Evolutionary conservation across 2,888 invertebrate species (phyloP), one percentile per base, ranked within the genome.

Genomic region (Prosopocoilus inquinatus): DNA sequence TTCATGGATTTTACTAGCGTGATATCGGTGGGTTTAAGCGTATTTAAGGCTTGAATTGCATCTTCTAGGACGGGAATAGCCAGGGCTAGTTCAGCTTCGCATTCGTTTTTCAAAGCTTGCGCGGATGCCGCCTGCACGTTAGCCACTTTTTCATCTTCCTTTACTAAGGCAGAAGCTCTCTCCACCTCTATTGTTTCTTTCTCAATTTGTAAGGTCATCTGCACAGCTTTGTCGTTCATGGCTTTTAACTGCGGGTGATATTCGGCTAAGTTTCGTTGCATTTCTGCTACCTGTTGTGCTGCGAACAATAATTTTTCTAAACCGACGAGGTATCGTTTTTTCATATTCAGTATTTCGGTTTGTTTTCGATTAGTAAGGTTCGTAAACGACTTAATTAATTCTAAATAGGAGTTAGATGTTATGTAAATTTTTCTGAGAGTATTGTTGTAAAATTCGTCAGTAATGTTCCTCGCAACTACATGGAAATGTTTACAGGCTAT

Each of bases 41-140:
- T 92, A 72, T 94, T 90, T 52, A 94, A 79, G 45, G 94, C 91
- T 63, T 84, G 82, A 60, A 85, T 80, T 5, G 87, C 86, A 67
- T 86, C 87, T 76, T 91, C 89, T 54, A 94, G 80, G 68, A 91
- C 88, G 3, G 94, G 94, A 60, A 94, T 82, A 4, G 93, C 93
- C 67, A 89, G 84, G 1, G 95, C 94, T 67, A 97, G 81, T 77
- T 96, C 96, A 54, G 91, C 90, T 79, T 96, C 94, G 74, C 96
- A 96, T 74, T 96, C 96, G 62, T 82, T 82, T 77, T 94, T 94
- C 28, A 96, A 78, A 46, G 85, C 87, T 73, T 90, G 88, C 0
- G 95, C 90, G 20, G 87, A 86, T 34, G 90, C 88, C 0, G 95
- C 95, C 78, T 95, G 92, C 48, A 86, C 84, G 68, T 93, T 94